These are phyloP conservation scores for Lepidurus apus DNA, from an alignment of 1,140 invertebrate species.

Conservation along the genomic window DNA sequence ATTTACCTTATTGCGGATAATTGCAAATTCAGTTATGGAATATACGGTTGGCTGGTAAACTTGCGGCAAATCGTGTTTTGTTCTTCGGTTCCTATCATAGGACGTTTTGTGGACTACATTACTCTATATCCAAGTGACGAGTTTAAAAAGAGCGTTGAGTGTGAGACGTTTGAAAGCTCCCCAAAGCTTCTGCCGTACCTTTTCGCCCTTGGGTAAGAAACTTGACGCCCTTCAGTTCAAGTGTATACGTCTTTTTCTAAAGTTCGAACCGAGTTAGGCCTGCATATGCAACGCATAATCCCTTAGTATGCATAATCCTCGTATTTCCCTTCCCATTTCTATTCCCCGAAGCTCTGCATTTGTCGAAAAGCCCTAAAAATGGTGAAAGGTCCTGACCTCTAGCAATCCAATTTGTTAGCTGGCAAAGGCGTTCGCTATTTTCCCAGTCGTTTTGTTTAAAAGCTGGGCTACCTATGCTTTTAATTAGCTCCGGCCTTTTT, in stretches of 20 bases:
- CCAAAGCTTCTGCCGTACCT: not conserved
- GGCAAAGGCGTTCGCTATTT: not conserved
- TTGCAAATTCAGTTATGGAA: not conserved
- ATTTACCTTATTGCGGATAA: not conserved
- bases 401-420: conserved; percentile 16
- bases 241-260: not conserved
- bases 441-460: not conserved
- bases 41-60: not conserved
- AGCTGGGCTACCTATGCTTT: not conserved
- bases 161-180: not conserved
- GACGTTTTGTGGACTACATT: no score
- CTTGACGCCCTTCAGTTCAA: not conserved
- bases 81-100: no score
- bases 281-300: not conserved
- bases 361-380: not conserved
- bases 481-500: no score
- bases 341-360: not conserved
- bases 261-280: not conserved
- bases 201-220: conserved; percentile 6
- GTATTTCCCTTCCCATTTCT: not conserved
- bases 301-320: not conserved
- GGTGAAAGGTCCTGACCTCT: not conserved
- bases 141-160: not conserved
- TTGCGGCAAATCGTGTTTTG: no score
- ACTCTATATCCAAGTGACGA: not conserved